Base-by-base conservation (phyloP, 2,797 vertebrate species). In the Ctenochaetus hawaiiensis region DNA sequence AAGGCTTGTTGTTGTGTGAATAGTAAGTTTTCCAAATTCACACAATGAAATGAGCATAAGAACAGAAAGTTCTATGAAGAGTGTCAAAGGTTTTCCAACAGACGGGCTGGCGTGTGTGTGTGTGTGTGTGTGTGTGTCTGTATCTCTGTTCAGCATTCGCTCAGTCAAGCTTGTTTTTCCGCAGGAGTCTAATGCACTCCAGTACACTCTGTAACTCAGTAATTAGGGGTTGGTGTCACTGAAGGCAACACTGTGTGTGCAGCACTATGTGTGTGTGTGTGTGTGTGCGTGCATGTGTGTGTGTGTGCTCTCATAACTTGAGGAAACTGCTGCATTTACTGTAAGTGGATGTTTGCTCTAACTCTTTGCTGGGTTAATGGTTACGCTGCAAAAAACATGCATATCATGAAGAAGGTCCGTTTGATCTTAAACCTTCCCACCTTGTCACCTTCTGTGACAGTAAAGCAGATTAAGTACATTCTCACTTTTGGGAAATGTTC, bases 191-290 rank as follows among this genome's bases (percentile, higher is more conserved):
- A 75, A 58, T 78, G 77, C 53, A 81, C 80, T 71, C 66, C 30
- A 22, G 87, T 57, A 67, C 73, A 76, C 69, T 84, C 65, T 73
- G 54, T 66, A 78, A 75, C 85, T 83, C 67, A 67, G 43, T 91
- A 90, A 91, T 91, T 81, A 91, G 73, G 58, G 68, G 72, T 80
- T 58, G 49, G 78, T 89, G 87, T 87, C 82, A 82, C 80, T 69
- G 67, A 75, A 75, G 80, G 77, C 76, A 77, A 74, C 70, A 51
- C 61, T 67, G 58, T 77, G 54, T 72, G 60, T 67, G 59, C 57
- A 7, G 4, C 11, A 14, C 39, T 53, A 8, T 57, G 4, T 43
- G 44, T 34, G 75, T 47, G 49, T 66, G 64, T 72, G 69, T 53
- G 51, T 61, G 64, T 64, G 22, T 53, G 66, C 59, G 72, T 70